Base-by-base conservation (phyloP, 1,140 invertebrate species). In the Drosophila busckii region DNA sequence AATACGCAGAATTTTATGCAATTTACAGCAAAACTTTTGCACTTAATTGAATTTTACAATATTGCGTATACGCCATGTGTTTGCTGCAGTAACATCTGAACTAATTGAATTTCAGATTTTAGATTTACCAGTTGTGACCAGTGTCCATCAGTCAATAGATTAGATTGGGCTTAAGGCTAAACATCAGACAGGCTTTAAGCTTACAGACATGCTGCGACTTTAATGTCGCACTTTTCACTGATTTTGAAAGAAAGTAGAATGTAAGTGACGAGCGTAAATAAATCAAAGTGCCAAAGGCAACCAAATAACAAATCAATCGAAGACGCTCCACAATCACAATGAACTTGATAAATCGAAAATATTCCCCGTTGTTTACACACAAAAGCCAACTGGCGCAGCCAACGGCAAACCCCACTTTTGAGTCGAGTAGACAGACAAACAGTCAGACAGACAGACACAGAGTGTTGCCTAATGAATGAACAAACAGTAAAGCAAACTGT, bases 331-430 rank as follows among this genome's bases (percentile, higher is more conserved):
- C 46, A 62, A 63, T 67, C 63, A 31, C 71, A 53, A 73, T 68
- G 58, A 80, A 80, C n/a, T n/a, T 80, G 71, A 78, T 80, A 78
- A 78, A 78, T 78, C 73, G 73, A 78, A 80, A 80, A 78, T 78
- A 80, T 78, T 80, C 62, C 63, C 44, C 63, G 44, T 80, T 78
- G 73, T 80, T 78, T 78, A 80, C 71, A 64, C 68, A 78, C n/a
- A n/a, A n/a, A 73, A 73, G 65, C 46, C 46, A 42, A 61, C 58
- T 48, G 55, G 41, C 32, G 26, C 56, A 52, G 28, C 34, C 17
- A 50, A 50, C 37, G 22, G 48, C 56, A 26, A 22, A 12, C 25
- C 35, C 23, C 29, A 29, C 17, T 29, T 8, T 38, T 42, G 28
- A 60, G 29, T 25, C 53, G 13, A 17, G 9, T n/a, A n/a, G n/a